These are phyloP conservation scores for Luperina nickerlii DNA, from an alignment of 2,888 invertebrate genomes.

Conservation along the genomic window DNA sequence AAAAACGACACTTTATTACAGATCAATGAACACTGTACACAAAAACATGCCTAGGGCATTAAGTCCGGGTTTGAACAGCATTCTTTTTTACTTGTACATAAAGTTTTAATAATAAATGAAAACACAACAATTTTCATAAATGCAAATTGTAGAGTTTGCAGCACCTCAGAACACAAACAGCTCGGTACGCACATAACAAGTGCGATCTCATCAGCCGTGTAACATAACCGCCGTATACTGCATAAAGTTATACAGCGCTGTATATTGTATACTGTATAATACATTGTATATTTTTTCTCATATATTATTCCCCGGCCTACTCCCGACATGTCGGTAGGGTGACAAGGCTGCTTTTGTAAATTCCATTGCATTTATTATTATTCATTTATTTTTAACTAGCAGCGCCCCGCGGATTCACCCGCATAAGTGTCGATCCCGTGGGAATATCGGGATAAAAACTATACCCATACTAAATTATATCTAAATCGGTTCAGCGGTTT, in stretches of 20 bases:
- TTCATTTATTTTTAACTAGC: too few relatives aligned
- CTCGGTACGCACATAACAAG: slow-evolving; percentile 33
- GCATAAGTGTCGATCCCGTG: too few relatives aligned
- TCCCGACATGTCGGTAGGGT: slow-evolving; percentile 61
- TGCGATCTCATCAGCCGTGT: slow-evolving; percentile 58
- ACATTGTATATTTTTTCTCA: slow-evolving; percentile 65
- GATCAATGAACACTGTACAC: background rate
- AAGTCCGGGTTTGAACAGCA: too few relatives aligned
- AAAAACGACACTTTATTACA: background rate
- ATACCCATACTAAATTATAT: too few relatives aligned
- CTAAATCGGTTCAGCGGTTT: too few relatives aligned
- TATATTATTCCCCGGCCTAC: slow-evolving; percentile 67
- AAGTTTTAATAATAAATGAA: slow-evolving; percentile 3
- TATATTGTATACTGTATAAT: slow-evolving; percentile 51
- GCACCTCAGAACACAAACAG: slow-evolving; percentile 20
- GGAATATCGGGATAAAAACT: too few relatives aligned
- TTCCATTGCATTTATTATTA: slow-evolving; percentile 7
- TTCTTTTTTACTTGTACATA: too few relatives aligned
- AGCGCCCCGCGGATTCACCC: too few relatives aligned
- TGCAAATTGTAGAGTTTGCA: slow-evolving; percentile 36
- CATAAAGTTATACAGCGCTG: slow-evolving; percentile 56
- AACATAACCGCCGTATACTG: slow-evolving; percentile 56
- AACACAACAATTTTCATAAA: slow-evolving; percentile 35
- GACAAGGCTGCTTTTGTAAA: slow-evolving; percentile 38
- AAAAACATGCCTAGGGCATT: slow-evolving; percentile 6